Evolutionary conservation across 35 echinoderm and acorn worm species (phyloP).

Genomic region (Ophiothrix spiculata): DNA sequence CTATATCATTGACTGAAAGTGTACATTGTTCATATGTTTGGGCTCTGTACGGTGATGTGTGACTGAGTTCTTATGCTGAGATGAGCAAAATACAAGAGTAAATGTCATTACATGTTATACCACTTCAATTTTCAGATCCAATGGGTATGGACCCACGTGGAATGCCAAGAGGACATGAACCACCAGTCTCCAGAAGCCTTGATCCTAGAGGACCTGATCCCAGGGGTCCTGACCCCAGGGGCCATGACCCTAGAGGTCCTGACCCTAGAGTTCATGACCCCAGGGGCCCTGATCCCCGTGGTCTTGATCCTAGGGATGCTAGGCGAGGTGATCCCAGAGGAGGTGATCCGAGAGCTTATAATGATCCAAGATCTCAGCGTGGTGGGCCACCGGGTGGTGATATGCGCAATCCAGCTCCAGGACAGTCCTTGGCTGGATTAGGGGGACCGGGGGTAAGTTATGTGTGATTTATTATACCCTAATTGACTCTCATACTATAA

Average conservation of each 20-base stretch:
- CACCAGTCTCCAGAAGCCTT: constrained; percentile 17
- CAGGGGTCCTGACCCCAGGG: constrained; percentile 49
- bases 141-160: constrained; percentile 24
- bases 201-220: constrained; percentile 18
- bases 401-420: background rate
- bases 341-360: constrained; percentile 25
- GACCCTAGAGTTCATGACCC: constrained; percentile 9
- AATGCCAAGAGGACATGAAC: constrained; percentile 16
- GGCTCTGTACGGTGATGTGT: too few species aligned
- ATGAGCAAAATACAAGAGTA: too few species aligned
- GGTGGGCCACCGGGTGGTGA: background rate
- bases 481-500: too few species aligned
- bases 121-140: constrained; percentile 20
- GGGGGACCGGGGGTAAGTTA: background rate
- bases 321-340: constrained; percentile 13
- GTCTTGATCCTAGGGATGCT: constrained; percentile 1
- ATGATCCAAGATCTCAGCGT: background rate
- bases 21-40: too few species aligned
- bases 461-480: background rate
- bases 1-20: too few species aligned
- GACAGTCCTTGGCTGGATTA: background rate
- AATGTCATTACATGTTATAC: too few species aligned
- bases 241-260: constrained; percentile 32
- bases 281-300: background rate
- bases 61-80: too few species aligned